phyloP scores from a whole-genome alignment of 2,797 vertebrate genomes.

The Cuniculus paca region DNA sequence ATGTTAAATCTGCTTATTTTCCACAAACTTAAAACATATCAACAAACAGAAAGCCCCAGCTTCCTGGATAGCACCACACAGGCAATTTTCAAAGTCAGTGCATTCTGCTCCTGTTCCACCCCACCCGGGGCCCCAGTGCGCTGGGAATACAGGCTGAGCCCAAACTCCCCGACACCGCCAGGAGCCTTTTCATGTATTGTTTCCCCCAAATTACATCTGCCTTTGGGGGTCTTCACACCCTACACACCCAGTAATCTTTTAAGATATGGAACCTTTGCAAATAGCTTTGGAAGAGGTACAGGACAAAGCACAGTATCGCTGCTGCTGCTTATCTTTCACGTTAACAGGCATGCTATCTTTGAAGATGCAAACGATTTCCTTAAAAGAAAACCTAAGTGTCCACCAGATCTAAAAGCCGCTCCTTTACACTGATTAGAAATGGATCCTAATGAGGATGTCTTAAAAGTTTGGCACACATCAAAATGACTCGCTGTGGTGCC shows the following conservation, averaged over 20 bases:
- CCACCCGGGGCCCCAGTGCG: background rate
- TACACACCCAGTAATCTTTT: background rate
- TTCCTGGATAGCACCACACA: background rate
- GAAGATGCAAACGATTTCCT: slow-evolving; percentile 14
- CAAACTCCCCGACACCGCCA: background rate
- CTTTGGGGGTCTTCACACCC: background rate
- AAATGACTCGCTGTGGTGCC: background rate
- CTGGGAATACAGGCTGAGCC: background rate
- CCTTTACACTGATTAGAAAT: background rate
- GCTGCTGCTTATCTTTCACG: background rate
- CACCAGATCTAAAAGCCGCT: background rate
- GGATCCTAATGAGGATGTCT: background rate
- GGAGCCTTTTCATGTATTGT: background rate
- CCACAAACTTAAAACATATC: background rate
- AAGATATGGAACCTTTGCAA: background rate
- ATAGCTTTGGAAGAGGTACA: background rate
- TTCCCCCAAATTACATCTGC: background rate
- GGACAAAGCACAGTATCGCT: background rate
- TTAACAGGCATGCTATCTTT: background rate
- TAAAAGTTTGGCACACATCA: background rate
- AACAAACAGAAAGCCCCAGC: background rate
- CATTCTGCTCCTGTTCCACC: background rate
- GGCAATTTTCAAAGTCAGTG: background rate
- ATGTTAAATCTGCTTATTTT: background rate
- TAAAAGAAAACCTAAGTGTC: background rate